Percentiles rank a stretch among this genome's conserved stretches.
Conservation (phyloP, 2,113 vertebrate genomes). For the Parus major region DNA sequence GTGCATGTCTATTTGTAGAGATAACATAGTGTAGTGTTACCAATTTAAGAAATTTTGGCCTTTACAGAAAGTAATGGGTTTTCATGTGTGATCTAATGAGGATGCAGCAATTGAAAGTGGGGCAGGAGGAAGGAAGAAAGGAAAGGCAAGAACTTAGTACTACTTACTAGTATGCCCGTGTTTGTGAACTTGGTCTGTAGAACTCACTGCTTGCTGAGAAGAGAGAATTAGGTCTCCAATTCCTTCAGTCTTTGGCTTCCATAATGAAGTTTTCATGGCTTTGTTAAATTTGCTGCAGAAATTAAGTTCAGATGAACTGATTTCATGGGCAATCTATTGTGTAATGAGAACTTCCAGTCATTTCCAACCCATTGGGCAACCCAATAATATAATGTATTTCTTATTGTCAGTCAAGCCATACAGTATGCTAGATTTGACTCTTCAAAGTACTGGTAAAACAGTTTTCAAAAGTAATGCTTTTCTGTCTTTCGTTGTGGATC, state of each 20-base stretch:
- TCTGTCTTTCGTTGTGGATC: background rate
- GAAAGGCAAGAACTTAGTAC: background rate
- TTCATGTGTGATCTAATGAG: background rate
- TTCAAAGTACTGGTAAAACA: background rate
- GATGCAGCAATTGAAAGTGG: background rate
- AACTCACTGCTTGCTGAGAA: background rate
- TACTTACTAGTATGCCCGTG: rapidly evolving
- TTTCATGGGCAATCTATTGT: background rate
- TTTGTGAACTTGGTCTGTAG: background rate
- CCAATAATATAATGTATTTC: background rate
- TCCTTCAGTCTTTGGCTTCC: background rate
- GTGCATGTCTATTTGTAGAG: background rate
- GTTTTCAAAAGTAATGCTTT: background rate
- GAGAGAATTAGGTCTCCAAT: background rate
- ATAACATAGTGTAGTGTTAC: background rate
- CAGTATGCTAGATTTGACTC: background rate
- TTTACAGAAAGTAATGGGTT: background rate
- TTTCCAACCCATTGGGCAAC: background rate
- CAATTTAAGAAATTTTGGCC: background rate
- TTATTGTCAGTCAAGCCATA: background rate
- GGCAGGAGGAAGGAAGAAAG: background rate
- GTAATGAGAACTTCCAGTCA: background rate
- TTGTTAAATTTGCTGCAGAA: background rate
- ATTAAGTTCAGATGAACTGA: background rate
- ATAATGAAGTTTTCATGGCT: background rate